These are phyloP conservation scores for Takifugu bimaculatus DNA, from an alignment of 2,113 vertebrate species.

Conservation along the genomic window DNA sequence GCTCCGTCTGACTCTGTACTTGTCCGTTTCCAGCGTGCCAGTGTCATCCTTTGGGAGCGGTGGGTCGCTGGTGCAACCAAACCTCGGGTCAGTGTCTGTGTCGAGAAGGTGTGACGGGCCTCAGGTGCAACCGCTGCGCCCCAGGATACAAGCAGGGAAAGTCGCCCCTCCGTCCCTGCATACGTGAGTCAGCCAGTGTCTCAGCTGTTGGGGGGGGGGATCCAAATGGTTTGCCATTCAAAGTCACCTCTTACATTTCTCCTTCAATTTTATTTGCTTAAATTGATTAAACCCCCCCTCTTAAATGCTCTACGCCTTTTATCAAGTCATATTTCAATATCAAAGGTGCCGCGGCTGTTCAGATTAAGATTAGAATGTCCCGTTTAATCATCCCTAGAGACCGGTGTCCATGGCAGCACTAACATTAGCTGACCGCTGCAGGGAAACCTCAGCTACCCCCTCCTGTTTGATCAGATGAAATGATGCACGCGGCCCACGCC, in stretches of 20 bases:
- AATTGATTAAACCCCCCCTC: slow-evolving; percentile 41
- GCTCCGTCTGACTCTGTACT: neutral
- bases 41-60: slow-evolving; percentile 84
- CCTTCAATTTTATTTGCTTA: slow-evolving; percentile 43
- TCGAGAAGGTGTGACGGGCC: slow-evolving; percentile 82
- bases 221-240: slow-evolving; percentile 1
- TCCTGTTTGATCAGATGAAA: too few species aligned
- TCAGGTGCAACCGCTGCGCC: slow-evolving; percentile 83
- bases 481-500: slow-evolving; percentile 3
- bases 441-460: slow-evolving; percentile 33
- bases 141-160: slow-evolving; percentile 83
- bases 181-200: slow-evolving; percentile 69
- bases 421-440: slow-evolving; percentile 35
- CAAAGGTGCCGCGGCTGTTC: slow-evolving; percentile 45
- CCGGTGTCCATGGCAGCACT: slow-evolving; percentile 56
- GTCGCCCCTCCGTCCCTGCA: slow-evolving; percentile 81
- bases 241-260: slow-evolving; percentile 40
- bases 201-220: neutral
- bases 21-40: slow-evolving; percentile 77
- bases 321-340: slow-evolving; percentile 37
- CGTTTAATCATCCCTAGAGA: slow-evolving; percentile 51
- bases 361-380: slow-evolving; percentile 40
- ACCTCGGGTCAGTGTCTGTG: slow-evolving; percentile 86
- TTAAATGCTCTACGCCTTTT: slow-evolving; percentile 36
- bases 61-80: slow-evolving; percentile 82